These are phyloP conservation scores for Macaria notata DNA, from an alignment of 2,888 invertebrate species.

Conservation along the genomic window DNA sequence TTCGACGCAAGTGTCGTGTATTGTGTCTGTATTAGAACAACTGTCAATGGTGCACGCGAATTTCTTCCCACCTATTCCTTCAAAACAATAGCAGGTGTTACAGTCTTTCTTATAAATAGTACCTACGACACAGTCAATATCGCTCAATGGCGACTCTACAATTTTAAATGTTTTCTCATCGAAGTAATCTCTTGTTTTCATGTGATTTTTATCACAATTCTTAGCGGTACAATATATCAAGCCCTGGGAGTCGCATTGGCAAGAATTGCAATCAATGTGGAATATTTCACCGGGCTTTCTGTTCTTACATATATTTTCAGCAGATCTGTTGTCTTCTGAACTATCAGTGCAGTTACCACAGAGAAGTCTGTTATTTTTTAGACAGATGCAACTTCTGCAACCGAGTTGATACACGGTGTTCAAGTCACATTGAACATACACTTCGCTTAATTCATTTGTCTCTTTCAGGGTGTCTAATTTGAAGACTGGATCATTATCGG, in stretches of 20 bases:
- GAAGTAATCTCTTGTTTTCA: slow-evolving; percentile 14
- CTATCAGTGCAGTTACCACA: slow-evolving; percentile 60
- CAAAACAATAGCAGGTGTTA: slow-evolving; percentile 59
- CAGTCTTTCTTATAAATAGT: slow-evolving; percentile 56
- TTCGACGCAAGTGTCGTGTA: slow-evolving; percentile 41
- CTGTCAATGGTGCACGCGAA: slow-evolving; percentile 64
- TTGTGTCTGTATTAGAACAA: slow-evolving; percentile 38
- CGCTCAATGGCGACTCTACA: slow-evolving; percentile 35
- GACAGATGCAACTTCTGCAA: slow-evolving; percentile 78
- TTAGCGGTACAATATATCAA: slow-evolving; percentile 68
- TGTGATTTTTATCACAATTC: slow-evolving; percentile 45
- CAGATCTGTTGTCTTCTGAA: not conserved
- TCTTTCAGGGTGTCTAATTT: slow-evolving; percentile 13
- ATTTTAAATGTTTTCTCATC: slow-evolving; percentile 9
- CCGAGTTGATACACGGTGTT: slow-evolving; percentile 69
- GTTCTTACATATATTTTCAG: slow-evolving; percentile 3
- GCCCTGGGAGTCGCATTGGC: slow-evolving; percentile 70
- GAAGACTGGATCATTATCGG: slow-evolving; percentile 40
- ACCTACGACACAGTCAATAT: slow-evolving; percentile 50
- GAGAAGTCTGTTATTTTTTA: slow-evolving; percentile 68
- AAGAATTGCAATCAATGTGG: slow-evolving; percentile 76
- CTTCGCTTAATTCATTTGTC: slow-evolving; percentile 38
- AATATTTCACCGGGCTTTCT: slow-evolving; percentile 56
- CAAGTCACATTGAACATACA: slow-evolving; percentile 63
- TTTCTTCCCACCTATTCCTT: slow-evolving; percentile 45